These are phyloP conservation scores for Salticus scenicus DNA, from an alignment of 2,888 invertebrate genomes.

Conservation along the genomic window DNA sequence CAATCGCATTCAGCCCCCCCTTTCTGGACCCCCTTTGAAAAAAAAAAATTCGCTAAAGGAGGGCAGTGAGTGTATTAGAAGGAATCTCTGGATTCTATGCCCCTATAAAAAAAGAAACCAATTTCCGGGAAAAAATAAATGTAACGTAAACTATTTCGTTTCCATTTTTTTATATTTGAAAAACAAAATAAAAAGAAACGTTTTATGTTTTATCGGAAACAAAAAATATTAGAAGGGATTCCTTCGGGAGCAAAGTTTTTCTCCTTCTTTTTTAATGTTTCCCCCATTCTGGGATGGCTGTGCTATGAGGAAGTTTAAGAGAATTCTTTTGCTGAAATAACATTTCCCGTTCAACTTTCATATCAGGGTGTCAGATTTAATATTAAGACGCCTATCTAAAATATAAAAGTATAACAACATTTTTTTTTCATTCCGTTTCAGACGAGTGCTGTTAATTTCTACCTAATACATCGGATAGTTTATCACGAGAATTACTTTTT, in stretches of 20 bases:
- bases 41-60: constrained; percentile 16
- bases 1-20: constrained; percentile 8
- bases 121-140: constrained; percentile 54
- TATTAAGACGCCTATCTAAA: too few relatives aligned
- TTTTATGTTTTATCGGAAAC: background rate
- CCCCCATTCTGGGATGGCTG: too few relatives aligned
- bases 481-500: too few relatives aligned
- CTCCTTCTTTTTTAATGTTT: background rate
- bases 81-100: constrained; percentile 19
- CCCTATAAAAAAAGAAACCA: constrained; percentile 37
- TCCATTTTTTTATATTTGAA: constrained; percentile 22
- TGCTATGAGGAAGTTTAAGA: too few relatives aligned
- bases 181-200: background rate
- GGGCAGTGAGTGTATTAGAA: constrained; percentile 30
- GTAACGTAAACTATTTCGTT: constrained; percentile 63
- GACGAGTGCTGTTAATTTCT: too few relatives aligned
- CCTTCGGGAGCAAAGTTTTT: background rate
- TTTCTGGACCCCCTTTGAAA: background rate
- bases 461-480: too few relatives aligned
- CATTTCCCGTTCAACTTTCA: background rate
- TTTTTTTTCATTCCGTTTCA: too few relatives aligned
- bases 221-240: background rate
- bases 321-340: background rate
- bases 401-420: too few relatives aligned
- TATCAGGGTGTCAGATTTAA: too few relatives aligned